Percentiles rank a stretch among this genome's conserved stretches.
Conservation (phyloP, 2,797 vertebrate genomes). For the Sebastes paucispinis region DNA sequence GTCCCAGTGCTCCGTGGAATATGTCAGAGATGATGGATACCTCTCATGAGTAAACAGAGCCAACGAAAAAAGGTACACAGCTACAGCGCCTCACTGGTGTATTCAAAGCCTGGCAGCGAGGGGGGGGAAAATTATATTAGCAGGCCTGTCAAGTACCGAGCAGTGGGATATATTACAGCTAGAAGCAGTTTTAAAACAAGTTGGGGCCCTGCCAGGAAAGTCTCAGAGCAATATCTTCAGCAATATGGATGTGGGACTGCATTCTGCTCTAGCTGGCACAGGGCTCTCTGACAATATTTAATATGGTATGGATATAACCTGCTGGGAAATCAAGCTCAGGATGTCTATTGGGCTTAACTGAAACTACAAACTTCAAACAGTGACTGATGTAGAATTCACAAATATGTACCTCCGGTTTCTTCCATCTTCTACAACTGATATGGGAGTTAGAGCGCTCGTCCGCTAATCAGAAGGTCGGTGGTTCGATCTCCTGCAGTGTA, state of each 20-base stretch:
- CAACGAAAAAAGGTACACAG: not conserved
- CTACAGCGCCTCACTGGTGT: not conserved
- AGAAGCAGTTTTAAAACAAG: slow-evolving; percentile 60
- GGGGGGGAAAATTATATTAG: slow-evolving; percentile 18
- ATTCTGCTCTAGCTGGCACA: slow-evolving; percentile 32
- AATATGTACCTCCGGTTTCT: not conserved
- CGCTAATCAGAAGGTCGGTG: not conserved
- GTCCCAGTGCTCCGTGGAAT: not conserved
- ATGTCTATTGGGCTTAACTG: slow-evolving; percentile 15
- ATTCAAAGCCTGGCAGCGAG: slow-evolving; percentile 30
- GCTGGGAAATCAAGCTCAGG: slow-evolving; percentile 61
- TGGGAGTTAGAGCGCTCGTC: not conserved
- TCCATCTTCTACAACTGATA: not conserved
- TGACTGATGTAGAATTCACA: slow-evolving; percentile 14
- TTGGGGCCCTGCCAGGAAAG: slow-evolving; percentile 56
- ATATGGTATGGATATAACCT: slow-evolving; percentile 58
- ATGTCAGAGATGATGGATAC: slow-evolving; percentile 40
- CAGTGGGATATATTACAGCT: slow-evolving; percentile 64
- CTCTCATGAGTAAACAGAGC: slow-evolving; percentile 29
- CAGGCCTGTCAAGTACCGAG: slow-evolving; percentile 46
- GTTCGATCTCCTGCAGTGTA: not conserved
- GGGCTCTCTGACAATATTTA: slow-evolving; percentile 40
- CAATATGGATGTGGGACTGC: slow-evolving; percentile 44
- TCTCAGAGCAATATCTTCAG: slow-evolving; percentile 69
- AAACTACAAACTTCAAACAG: slow-evolving; percentile 20